Base-by-base conservation (phyloP, 2,113 vertebrate genomes). In the Paedocypris sp. region DNA sequence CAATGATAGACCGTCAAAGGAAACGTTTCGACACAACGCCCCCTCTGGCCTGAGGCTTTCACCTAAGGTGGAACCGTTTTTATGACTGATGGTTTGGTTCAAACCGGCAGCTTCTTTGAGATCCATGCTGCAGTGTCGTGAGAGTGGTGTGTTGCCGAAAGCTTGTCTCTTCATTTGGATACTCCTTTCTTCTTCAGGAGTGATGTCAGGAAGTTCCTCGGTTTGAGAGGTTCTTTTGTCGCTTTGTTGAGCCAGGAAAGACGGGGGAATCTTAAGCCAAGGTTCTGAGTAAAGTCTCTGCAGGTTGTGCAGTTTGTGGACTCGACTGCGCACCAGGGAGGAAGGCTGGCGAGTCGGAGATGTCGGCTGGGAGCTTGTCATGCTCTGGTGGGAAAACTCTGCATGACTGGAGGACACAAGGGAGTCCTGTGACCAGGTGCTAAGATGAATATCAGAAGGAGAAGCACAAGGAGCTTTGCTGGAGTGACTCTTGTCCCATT, bases 391-490 rank as follows among this genome's bases (percentile, higher is more conserved):
- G 54, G 71, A 79, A 64, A 86, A 80, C 12, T 73, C 66, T 59
- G 85, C 78, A 3, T 83, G 70, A 0, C 64, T 64, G 58, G 83
- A 75, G 4, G 73, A 57, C n/a, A n/a, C n/a, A 48, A 67, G 62
- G 23, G 79, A 41, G 18, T 66, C 73, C 3, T 62, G 71, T 1
- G 79, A 78, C 2, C 77, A 78, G 0, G 82, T 80, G 2, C 83
- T 80, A 25, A 94, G 74, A 62, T 92, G 86, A 31, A 85, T 84
- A 43, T 88, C 85, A 0, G 90, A 92, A 0, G 88, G 90, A 4
- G 88, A 88, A 10, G 77, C 64, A 47, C 85, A 85, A 6, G 79
- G 47, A 2, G 53, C 64, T 0, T 75, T 58, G 2, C 70, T 59
- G 4, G 72, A 36, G 22, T 60, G 15, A n/a, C 6, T 2, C 20